Conservation (phyloP, 2,113 vertebrate genomes). For the Raja brachyura region DNA sequence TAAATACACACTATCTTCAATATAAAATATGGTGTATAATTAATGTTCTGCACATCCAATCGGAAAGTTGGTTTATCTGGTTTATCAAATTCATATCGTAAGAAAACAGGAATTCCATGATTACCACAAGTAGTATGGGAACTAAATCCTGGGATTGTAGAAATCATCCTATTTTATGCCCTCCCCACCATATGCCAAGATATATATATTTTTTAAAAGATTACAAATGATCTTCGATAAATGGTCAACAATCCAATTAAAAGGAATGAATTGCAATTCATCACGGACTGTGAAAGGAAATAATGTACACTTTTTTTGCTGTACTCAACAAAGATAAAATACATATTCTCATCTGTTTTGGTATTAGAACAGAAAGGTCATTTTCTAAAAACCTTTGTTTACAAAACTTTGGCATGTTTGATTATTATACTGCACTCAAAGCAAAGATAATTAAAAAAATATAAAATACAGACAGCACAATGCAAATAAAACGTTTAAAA, state of each 20-base stretch:
- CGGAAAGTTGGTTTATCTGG: not conserved
- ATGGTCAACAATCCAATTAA: not conserved
- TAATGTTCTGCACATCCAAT: not conserved
- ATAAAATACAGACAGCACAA: conserved; percentile 15
- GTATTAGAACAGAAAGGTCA: not conserved
- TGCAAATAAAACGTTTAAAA: conserved; percentile 4
- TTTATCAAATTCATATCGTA: not conserved
- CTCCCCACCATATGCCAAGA: too few species aligned
- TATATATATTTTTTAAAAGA: not conserved
- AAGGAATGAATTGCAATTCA: not conserved
- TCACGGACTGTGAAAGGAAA: not conserved
- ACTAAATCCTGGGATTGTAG: not conserved
- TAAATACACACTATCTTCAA: not conserved
- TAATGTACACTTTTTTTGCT: not conserved
- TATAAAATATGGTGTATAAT: conserved; percentile 8
- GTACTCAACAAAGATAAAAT: not conserved
- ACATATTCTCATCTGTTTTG: not conserved
- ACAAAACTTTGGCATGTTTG: not conserved
- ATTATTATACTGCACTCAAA: not conserved
- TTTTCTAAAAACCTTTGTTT: not conserved
- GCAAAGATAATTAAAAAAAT: conserved; percentile 4
- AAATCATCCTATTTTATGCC: not conserved
- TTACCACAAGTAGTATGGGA: not conserved
- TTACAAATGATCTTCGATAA: not conserved
- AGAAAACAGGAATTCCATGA: not conserved